Evolutionary conservation across 2,113 vertebrate species (phyloP).

Genomic region (Sceloporus undulatus): DNA sequence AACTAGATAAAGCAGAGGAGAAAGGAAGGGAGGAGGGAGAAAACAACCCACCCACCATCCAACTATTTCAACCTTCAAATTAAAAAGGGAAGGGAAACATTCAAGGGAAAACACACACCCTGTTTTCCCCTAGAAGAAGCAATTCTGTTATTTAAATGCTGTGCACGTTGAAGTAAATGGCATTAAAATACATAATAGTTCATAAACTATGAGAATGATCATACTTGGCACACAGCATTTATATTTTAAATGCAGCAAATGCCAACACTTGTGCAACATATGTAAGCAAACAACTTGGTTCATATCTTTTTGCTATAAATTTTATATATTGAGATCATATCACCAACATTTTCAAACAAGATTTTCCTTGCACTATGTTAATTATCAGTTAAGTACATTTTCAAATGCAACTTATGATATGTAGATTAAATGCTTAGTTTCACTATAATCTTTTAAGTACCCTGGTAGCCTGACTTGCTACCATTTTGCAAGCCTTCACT

Average conservation of each 20-base stretch:
- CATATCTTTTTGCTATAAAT: accelerated
- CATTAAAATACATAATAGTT: not conserved
- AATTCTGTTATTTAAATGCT: not conserved
- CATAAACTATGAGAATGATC: not conserved
- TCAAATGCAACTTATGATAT: not conserved
- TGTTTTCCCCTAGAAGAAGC: too few relatives aligned
- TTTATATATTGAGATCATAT: not conserved
- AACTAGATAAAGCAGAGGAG: not conserved
- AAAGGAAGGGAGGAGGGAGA: not conserved
- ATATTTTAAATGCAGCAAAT: not conserved
- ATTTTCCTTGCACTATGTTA: not conserved
- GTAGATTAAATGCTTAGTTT: not conserved
- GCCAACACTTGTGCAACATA: not conserved
- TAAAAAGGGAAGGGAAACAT: not conserved
- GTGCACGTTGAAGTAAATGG: not conserved
- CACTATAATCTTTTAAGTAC: not conserved
- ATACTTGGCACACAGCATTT: not conserved
- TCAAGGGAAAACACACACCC: not conserved
- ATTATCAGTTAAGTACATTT: not conserved
- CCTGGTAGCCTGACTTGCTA: slow-evolving; percentile 17
- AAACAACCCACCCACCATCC: not conserved
- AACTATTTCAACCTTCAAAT: not conserved
- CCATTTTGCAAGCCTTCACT: slow-evolving; percentile 24
- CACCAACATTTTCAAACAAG: not conserved
- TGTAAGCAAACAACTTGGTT: not conserved